phyloP scores from a whole-genome alignment of 1,140 invertebrate species.

The Bombus difficillimus region DNA sequence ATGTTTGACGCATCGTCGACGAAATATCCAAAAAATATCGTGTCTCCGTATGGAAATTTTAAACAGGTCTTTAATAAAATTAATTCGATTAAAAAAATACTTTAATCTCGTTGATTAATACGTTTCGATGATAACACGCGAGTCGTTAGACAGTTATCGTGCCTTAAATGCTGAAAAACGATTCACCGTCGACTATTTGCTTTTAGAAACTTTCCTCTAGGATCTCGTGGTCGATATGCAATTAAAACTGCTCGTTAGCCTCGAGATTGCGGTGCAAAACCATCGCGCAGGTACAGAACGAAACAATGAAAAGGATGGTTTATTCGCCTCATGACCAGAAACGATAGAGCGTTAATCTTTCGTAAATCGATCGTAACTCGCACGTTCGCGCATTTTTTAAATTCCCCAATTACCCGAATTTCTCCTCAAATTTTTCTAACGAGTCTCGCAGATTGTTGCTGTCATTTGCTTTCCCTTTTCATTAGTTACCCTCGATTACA shows the following conservation, averaged over 20 bases:
- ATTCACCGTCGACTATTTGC: not conserved
- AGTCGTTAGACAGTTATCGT: slow-evolving; percentile 25
- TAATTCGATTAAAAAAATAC: not conserved
- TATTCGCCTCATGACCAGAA: not conserved
- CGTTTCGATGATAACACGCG: not conserved
- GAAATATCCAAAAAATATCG: no score
- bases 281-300: slow-evolving; percentile 33
- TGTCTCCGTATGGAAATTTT: not conserved
- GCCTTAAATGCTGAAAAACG: slow-evolving; percentile 10
- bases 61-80: not conserved
- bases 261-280: slow-evolving; percentile 24
- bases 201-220: not conserved
- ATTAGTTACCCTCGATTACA: no score
- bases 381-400: no score
- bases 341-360: not conserved
- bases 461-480: no score
- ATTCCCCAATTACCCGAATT: no score
- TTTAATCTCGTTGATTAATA: not conserved
- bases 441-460: not conserved
- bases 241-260: slow-evolving; percentile 60
- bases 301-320: not conserved
- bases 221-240: slow-evolving; percentile 45
- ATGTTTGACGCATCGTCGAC: no score
- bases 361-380: not conserved
- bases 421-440: not conserved